phyloP scores from a whole-genome alignment of 1,140 invertebrate genomes.

The Lepidurus couesii region DNA sequence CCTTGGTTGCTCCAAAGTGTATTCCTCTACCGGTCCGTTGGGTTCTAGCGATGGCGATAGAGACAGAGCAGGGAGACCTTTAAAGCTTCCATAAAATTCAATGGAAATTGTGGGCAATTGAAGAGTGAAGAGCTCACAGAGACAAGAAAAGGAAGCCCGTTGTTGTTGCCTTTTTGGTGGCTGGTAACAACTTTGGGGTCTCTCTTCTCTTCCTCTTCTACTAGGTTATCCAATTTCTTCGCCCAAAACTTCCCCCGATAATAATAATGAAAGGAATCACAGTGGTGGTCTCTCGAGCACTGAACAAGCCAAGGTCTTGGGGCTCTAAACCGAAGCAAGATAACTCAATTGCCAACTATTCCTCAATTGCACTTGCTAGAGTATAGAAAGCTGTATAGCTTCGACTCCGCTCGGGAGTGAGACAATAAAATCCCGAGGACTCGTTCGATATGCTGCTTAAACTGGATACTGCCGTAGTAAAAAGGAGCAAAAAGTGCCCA shows the following conservation, averaged over 20 bases:
- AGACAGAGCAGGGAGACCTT: neutral
- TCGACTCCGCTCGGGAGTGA: neutral
- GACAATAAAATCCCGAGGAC: neutral
- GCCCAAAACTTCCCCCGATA: neutral
- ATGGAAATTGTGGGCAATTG: constrained; percentile 19
- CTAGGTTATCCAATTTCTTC: neutral
- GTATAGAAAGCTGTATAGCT: neutral
- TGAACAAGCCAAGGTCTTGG: neutral
- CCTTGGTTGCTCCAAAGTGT: neutral
- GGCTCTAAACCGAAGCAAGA: neutral
- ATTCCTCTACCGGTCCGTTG: neutral
- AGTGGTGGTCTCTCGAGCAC: constrained; percentile 11
- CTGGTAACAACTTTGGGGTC: neutral
- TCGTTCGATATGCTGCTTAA: neutral
- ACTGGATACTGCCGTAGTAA: neutral
- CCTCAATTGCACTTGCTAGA: neutral
- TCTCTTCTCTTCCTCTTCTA: neutral
- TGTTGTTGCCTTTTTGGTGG: neutral
- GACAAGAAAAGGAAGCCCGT: neutral
- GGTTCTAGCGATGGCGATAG: neutral
- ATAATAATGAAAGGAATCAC: constrained; percentile 20
- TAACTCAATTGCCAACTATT: constrained; percentile 8
- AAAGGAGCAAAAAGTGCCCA: neutral
- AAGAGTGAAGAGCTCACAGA: neutral
- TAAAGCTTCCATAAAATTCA: neutral